These are phyloP conservation scores for Asobara japonica DNA, from an alignment of 1,140 invertebrate genomes.

Conservation along the genomic window DNA sequence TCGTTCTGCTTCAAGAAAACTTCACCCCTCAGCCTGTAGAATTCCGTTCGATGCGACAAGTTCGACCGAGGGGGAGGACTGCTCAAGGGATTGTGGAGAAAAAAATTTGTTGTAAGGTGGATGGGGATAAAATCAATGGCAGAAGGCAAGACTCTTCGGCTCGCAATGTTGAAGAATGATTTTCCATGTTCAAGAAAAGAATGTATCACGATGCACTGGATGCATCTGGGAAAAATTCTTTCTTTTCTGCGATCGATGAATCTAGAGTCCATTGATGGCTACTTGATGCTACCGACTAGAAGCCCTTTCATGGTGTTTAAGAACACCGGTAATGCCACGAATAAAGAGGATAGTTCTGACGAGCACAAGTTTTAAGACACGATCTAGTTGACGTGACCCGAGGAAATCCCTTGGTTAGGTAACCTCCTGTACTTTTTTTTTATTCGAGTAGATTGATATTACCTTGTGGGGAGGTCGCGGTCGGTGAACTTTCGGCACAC, in stretches of 20 bases:
- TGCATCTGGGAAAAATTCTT: not conserved
- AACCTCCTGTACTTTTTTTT: not conserved
- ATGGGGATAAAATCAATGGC: not conserved
- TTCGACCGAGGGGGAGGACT: not conserved
- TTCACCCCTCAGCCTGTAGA: not conserved
- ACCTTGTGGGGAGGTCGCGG: constrained; percentile 1
- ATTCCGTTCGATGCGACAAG: not conserved
- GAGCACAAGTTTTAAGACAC: not conserved
- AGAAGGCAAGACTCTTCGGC: not conserved
- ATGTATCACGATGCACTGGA: no score
- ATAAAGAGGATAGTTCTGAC: not conserved
- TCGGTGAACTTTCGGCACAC: constrained; percentile 30
- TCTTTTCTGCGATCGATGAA: no score
- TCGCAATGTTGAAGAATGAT: not conserved
- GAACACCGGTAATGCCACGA: not conserved
- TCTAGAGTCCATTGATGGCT: not conserved
- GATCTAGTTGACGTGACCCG: not conserved
- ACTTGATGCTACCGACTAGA: not conserved
- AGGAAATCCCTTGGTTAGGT: not conserved
- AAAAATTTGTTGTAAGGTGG: not conserved
- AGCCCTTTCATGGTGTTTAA: not conserved
- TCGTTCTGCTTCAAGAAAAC: not conserved
- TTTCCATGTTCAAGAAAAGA: not conserved
- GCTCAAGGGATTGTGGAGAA: not conserved
- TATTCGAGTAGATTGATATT: not conserved